A percentile compares a stretch with the other conserved stretches of the same genome.
These are phyloP conservation scores for Arnoldichthys spilopterus DNA, from an alignment of 2,797 vertebrate species.

Conservation along the genomic window DNA sequence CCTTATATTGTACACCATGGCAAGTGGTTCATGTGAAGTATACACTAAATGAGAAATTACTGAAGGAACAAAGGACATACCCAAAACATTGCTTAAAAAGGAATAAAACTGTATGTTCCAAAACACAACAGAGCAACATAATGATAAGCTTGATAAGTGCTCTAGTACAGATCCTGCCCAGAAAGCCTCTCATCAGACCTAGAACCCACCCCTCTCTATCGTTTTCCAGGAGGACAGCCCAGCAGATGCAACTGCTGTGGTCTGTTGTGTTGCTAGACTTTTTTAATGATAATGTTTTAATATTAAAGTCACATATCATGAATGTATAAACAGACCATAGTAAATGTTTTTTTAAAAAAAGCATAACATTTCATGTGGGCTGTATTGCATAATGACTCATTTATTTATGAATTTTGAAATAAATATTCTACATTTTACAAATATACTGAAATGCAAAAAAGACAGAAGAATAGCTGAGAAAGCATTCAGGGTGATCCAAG, in stretches of 20 bases:
- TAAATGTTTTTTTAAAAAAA: too few relatives aligned
- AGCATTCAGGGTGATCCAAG: too few relatives aligned
- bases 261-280: constrained; percentile 1
- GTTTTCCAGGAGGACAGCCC: constrained; percentile 22
- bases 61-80: not conserved
- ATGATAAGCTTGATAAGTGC: constrained; percentile 33
- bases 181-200: constrained; percentile 12
- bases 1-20: not conserved
- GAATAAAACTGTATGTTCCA: not conserved
- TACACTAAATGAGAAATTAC: not conserved
- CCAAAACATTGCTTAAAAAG: not conserved
- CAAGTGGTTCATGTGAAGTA: not conserved
- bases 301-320: too few relatives aligned
- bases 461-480: too few relatives aligned
- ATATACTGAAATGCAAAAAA: too few relatives aligned
- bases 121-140: not conserved
- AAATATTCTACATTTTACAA: too few relatives aligned
- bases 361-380: too few relatives aligned
- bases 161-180: not conserved
- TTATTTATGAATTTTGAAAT: too few relatives aligned
- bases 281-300: too few relatives aligned
- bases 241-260: constrained; percentile 27
- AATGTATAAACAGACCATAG: too few relatives aligned
- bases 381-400: too few relatives aligned
- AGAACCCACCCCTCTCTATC: constrained; percentile 1